Evolutionary conservation across 2,888 invertebrate species (phyloP), one percentile per base, ranked within the genome.

Genomic region (Zygogramma bicolorata): DNA sequence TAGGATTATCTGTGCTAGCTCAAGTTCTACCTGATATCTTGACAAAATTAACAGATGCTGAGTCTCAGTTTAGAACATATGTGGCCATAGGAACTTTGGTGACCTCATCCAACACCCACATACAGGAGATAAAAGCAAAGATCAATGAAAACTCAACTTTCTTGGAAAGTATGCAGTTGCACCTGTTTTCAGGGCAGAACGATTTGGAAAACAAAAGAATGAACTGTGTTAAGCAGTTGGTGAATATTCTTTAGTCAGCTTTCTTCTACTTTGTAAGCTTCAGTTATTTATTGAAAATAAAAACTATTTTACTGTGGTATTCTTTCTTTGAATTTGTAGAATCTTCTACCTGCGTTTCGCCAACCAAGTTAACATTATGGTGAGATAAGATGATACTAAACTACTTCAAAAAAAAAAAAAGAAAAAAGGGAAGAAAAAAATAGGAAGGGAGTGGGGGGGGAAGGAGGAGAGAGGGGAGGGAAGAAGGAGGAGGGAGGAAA

Each of bases 11-110:
- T 4, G 89, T 89, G 60, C 83, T 91, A 27, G 87, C 90, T 13
- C 90, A 90, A 79, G 89, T 90, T 22, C 82, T 91, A 40, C 86
- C 91, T 1, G 89, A 88, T 73, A 84, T 92, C 46, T 84, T 93
- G 61, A 86, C 88, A 0, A 88, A 86, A 75, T 84, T 92, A 58
- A 89, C 89, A 0, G 94, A 94, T 80, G 86, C 90, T 1, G 95
- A 96, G 84, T 94, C 95, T 0, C 90, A 92, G 70, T 95, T 92
- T 87, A 91, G 96, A 83, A 88, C 90, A 25, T 89, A 96, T 18
- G 94, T 96, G 18, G 93, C 93, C 0, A 86, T 95, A 31, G 95
- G 96, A 59, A 95, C 95, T 0, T 84, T 96, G 15, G 82, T 92
- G 34, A 75, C 77, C 4, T 76, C 88, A 86, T 15, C 89, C 88